Conservation (phyloP, 2,113 vertebrate genomes). For the Pipra filicauda region DNA sequence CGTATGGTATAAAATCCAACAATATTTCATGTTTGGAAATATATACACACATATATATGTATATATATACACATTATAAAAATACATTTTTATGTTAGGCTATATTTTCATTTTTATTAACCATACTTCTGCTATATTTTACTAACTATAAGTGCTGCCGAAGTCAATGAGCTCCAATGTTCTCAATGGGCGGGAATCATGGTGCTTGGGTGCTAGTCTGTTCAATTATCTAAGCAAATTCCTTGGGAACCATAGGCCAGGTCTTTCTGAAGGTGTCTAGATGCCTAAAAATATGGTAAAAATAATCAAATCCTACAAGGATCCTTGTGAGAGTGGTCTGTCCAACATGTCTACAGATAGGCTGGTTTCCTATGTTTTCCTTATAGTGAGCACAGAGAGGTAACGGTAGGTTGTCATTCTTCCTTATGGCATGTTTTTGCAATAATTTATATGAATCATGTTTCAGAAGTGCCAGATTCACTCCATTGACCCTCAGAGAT, state of each 20-base stretch:
- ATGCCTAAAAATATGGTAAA: not conserved
- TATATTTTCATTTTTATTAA: not conserved
- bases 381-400: not conserved
- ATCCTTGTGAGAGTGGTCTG: not conserved
- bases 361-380: not conserved
- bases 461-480: not conserved
- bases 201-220: not conserved
- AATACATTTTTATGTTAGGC: not conserved
- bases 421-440: not conserved
- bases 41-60: not conserved
- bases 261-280: not conserved
- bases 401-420: not conserved
- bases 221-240: not conserved
- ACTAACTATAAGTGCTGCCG: not conserved
- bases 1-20: not conserved
- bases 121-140: not conserved
- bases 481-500: not conserved
- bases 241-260: not conserved
- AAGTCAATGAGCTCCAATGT: not conserved
- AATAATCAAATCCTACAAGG: not conserved
- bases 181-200: not conserved
- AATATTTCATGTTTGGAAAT: not conserved
- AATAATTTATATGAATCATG: not conserved
- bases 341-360: not conserved
- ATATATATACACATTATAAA: not conserved